Conservation (phyloP, 2,113 vertebrate genomes). For the Puffinus mauretanicus region DNA sequence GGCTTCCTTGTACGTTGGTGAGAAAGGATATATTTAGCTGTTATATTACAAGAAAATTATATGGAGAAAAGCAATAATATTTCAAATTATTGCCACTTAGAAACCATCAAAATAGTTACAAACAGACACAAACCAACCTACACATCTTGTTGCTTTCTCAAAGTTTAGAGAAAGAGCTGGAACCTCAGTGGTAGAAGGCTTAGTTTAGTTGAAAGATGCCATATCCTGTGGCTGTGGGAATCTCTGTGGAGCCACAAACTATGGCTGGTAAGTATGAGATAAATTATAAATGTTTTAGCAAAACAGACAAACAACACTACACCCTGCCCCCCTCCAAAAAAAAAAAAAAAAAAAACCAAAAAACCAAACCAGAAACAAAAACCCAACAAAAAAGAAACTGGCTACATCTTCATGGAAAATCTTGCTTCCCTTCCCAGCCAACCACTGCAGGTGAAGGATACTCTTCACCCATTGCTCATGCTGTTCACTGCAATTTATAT, state of each 20-base stretch:
- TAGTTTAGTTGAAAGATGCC: not conserved
- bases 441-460: not conserved
- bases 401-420: not conserved
- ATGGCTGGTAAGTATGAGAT: not conserved
- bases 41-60: conserved; percentile 16
- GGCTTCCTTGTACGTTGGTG: not conserved
- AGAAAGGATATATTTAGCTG: conserved; percentile 16
- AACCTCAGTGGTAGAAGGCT: not conserved
- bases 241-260: not conserved
- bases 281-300: not conserved
- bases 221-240: not conserved
- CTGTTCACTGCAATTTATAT: not conserved
- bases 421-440: not conserved
- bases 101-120: conserved; percentile 53
- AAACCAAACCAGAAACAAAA: not conserved
- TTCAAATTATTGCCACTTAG: conserved; percentile 40
- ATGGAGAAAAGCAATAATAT: conserved; percentile 17
- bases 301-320: not conserved
- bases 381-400: not conserved
- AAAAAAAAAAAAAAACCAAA: not conserved
- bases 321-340: accelerated
- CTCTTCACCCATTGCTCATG: not conserved
- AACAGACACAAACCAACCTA: conserved; percentile 3
- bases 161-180: conserved; percentile 13
- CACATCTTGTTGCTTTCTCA: not conserved